A percentile compares a stretch with the other conserved stretches of the same genome.
These are phyloP conservation scores for Macquaria ambigua DNA, from an alignment of 2,113 vertebrate genomes.

Conservation along the genomic window DNA sequence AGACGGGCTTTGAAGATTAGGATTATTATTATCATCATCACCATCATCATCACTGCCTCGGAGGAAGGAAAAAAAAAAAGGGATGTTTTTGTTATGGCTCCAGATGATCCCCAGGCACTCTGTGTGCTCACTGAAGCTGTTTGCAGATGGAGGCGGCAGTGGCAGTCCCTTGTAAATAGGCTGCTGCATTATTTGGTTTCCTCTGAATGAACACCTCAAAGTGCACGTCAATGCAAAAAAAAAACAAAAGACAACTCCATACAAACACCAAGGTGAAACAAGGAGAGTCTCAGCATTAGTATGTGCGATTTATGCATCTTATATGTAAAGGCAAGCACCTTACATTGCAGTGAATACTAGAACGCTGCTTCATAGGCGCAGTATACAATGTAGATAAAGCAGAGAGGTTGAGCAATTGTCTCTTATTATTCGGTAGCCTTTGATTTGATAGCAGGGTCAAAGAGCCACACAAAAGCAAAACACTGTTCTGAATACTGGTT, in stretches of 20 bases:
- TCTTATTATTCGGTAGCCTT: constrained; percentile 25
- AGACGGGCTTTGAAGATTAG: constrained; percentile 54
- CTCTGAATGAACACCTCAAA: constrained; percentile 33
- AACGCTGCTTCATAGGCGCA: neutral
- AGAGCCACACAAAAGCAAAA: constrained; percentile 26
- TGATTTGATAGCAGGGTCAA: constrained; percentile 49
- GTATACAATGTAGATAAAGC: constrained; percentile 8
- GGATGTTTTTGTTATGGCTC: constrained; percentile 36
- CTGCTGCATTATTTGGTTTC: constrained; percentile 32
- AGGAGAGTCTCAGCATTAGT: neutral
- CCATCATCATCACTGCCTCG: constrained; percentile 38
- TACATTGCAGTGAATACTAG: neutral
- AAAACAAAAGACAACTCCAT: neutral
- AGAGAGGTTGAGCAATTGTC: constrained; percentile 30
- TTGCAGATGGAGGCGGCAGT: constrained; percentile 40
- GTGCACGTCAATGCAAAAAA: constrained; percentile 11
- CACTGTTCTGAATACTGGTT: constrained; percentile 17
- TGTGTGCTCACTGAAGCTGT: constrained; percentile 40
- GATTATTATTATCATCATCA: constrained; percentile 47
- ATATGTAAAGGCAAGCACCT: constrained; percentile 8
- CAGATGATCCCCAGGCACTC: constrained; percentile 41
- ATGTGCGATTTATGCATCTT: constrained; percentile 29
- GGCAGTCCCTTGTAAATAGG: constrained; percentile 39
- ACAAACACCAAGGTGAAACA: constrained; percentile 30
- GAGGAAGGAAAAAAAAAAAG: constrained; percentile 17